phyloP scores from a whole-genome alignment of 2,797 vertebrate genomes.

The Falco naumanni region DNA sequence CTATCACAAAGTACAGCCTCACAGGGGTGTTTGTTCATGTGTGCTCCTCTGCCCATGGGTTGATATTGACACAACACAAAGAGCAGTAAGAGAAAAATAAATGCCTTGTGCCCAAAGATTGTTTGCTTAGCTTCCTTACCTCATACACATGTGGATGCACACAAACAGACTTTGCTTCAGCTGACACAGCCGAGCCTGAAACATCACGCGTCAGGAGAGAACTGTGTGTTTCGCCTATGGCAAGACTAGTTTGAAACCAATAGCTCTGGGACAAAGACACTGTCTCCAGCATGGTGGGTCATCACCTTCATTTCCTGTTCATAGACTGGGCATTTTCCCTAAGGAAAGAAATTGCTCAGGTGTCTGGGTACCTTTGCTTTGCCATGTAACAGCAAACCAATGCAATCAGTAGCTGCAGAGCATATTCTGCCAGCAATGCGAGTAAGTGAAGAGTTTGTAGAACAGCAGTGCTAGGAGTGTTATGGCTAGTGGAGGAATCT shows the following conservation, averaged over 20 bases:
- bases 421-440: background rate
- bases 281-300: background rate
- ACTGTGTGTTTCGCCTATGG: background rate
- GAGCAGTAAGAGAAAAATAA: background rate
- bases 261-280: background rate
- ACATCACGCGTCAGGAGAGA: background rate
- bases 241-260: background rate
- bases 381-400: background rate
- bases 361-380: background rate
- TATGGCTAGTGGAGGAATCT: background rate
- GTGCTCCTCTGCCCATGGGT: background rate
- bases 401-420: background rate
- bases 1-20: background rate
- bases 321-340: background rate
- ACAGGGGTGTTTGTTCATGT: background rate
- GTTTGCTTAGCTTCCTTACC: background rate
- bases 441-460: background rate
- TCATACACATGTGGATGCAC: fast-evolving
- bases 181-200: background rate
- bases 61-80: fast-evolving
- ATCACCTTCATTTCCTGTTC: background rate
- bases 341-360: background rate
- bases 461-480: background rate
- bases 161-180: background rate
- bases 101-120: background rate